Base-by-base conservation (phyloP, 2,113 vertebrate genomes). In the Neogobius melanostomus region DNA sequence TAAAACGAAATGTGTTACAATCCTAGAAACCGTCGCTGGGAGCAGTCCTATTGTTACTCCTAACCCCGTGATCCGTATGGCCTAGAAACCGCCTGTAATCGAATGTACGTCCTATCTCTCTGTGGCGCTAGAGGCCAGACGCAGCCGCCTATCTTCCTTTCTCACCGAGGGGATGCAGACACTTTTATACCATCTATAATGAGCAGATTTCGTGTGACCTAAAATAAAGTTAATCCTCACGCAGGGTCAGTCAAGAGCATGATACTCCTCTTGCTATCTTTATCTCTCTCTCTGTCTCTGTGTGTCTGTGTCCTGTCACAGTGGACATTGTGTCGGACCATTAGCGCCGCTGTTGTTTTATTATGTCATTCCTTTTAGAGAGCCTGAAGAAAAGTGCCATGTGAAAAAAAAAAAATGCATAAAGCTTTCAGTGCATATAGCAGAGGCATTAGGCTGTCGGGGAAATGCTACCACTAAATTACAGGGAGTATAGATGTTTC, bases 221-320 rank as follows among this genome's bases (percentile, higher is more conserved):
- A 84, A 86, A 87, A 87, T 62, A 80, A 68, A 77, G 21, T 77
- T 80, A 82, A 87, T 90, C 82, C 81, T 59, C 53, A 53, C 53
- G 56, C 16, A 54, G 77, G 80, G 82, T 82, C 70, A 69, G 48
- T 5, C 15, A 70, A 69, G 65, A 76, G 67, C 54, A 65, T 53
- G 53, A 77, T 68, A 74, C 46, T 42, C 28, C 43, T 42, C 60
- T 62, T 17, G 56, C 66, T 49, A 49, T 15, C 68, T 44, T 36
- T 36, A 36, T 36, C 28, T 36, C 28, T 36, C 28, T 69, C 44
- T 64, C 44, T 66, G 62, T 64, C 47, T 50, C 45, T 66, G 51
- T 72, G 43, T 57, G 70, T 67, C 61, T 72, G 43, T 57, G 70
- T 67, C 61, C 66, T 71, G 50, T 76, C 56, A 59, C 45, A 61